Evolutionary conservation across 2,113 vertebrate species (phyloP).

Genomic region (Vulpes vulpes): DNA sequence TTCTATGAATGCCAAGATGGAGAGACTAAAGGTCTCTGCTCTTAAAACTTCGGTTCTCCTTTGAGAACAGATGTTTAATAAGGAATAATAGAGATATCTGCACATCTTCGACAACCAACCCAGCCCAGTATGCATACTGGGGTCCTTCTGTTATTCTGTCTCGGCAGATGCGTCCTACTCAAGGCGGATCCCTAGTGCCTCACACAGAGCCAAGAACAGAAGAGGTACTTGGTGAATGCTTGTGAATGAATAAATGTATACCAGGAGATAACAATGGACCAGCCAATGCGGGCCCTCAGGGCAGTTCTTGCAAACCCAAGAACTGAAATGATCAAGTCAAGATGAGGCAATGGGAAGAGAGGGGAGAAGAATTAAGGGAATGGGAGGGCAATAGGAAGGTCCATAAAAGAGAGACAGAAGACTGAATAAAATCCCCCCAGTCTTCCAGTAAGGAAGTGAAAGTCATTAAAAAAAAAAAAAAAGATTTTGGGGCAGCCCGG

Average conservation of each 20-base stretch:
- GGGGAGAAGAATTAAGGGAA: background rate
- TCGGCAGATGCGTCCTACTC: background rate
- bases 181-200: background rate
- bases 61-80: constrained; percentile 16
- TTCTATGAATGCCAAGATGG: constrained; percentile 24
- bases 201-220: constrained; percentile 40
- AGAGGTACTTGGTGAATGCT: background rate
- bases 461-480: too few species aligned
- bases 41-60: background rate
- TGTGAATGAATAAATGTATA: background rate
- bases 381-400: background rate
- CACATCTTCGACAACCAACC: background rate
- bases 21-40: constrained; percentile 2
- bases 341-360: background rate
- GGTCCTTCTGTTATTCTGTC: background rate
- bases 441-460: background rate
- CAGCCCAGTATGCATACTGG: background rate
- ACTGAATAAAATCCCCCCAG: constrained; percentile 42
- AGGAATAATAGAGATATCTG: background rate
- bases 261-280: background rate
- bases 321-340: constrained; percentile 34
- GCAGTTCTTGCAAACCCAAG: constrained; percentile 1
- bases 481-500: too few species aligned
- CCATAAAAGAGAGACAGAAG: background rate
- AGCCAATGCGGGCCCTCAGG: background rate